These are phyloP conservation scores for Melanotaenia parkinsoni DNA, from an alignment of 2,797 vertebrate species.

Conservation along the genomic window DNA sequence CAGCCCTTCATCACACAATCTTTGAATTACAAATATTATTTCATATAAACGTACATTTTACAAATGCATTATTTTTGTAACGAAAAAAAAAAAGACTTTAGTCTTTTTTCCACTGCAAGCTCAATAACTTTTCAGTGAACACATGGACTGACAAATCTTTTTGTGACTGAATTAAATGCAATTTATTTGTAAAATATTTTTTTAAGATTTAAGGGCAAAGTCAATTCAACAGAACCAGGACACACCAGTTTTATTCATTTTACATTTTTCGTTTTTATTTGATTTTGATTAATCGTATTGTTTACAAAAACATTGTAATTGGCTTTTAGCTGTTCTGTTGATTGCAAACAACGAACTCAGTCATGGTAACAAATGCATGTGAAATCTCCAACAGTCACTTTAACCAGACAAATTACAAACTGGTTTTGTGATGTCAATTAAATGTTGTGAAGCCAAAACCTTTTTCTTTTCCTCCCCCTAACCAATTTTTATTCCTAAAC, in stretches of 20 bases:
- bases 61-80: too few relatives aligned
- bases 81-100: too few relatives aligned
- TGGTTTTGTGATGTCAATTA: background rate
- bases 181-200: background rate
- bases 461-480: background rate
- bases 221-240: background rate
- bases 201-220: background rate
- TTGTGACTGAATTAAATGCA: background rate
- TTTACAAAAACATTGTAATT: background rate
- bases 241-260: background rate
- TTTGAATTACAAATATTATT: too few relatives aligned
- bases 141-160: background rate
- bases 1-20: too few relatives aligned
- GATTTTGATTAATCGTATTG: too few relatives aligned
- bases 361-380: background rate
- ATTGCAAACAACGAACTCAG: background rate
- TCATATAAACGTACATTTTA: too few relatives aligned
- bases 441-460: background rate
- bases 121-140: too few relatives aligned
- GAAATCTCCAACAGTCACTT: too few relatives aligned
- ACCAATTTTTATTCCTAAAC: background rate
- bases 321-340: background rate
- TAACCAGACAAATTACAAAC: too few relatives aligned
- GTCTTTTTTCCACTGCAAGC: too few relatives aligned
- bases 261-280: too few relatives aligned